A percentile compares a stretch with the other conserved stretches of the same genome.
These are phyloP conservation scores for Symphodus melops DNA, from an alignment of 2,113 vertebrate genomes.

Conservation along the genomic window DNA sequence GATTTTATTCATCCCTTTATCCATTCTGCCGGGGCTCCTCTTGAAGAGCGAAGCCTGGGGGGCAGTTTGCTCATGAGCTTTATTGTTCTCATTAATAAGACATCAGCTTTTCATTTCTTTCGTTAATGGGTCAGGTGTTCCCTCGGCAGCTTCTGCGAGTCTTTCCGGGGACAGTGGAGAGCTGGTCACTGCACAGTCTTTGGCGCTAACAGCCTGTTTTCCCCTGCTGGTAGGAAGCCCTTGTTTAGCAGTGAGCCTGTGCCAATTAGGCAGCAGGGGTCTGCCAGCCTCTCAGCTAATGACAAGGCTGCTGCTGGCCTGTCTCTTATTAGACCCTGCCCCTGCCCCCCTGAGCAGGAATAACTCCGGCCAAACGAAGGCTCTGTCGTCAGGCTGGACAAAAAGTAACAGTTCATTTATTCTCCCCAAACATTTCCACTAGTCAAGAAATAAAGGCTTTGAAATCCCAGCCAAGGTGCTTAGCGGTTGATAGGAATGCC, in stretches of 20 bases:
- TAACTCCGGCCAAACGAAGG: conserved; percentile 72
- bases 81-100: conserved; percentile 77
- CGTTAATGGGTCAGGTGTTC: conserved; percentile 73
- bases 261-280: conserved; percentile 82
- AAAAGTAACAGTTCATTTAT: conserved; percentile 83
- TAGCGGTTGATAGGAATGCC: conserved; percentile 73
- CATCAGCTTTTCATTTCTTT: conserved; percentile 70
- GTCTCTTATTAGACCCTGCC: conserved; percentile 75
- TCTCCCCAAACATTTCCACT: conserved; percentile 69
- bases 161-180: conserved; percentile 35
- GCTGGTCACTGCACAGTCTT: conserved; percentile 51
- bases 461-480: conserved; percentile 73
- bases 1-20: conserved; percentile 45
- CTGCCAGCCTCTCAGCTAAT: conserved; percentile 76
- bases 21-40: conserved; percentile 41
- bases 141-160: conserved; percentile 32
- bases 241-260: conserved; percentile 75
- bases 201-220: conserved; percentile 56
- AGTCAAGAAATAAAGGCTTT: conserved; percentile 66
- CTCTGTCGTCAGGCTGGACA: conserved; percentile 64
- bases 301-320: conserved; percentile 73
- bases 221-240: conserved; percentile 62
- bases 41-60: conserved; percentile 59
- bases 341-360: conserved; percentile 59
- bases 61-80: conserved; percentile 64